Evolutionary conservation across 2,113 vertebrate genomes (phyloP), one percentile per base, ranked within the genome.

Genomic region (Oncorhynchus masou): DNA sequence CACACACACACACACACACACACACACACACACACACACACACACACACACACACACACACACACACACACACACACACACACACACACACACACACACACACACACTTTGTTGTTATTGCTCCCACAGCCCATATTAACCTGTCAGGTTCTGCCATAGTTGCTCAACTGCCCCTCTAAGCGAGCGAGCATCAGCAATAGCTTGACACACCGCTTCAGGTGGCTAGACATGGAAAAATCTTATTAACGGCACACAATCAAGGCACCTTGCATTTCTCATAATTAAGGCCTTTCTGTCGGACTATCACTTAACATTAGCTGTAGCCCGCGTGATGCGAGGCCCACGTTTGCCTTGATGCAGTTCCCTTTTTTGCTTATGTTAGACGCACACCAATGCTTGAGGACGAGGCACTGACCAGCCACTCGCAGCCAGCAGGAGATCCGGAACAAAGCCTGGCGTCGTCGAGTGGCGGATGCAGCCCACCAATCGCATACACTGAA

Each of bases 191-290:
- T 45, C 39, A 11, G 39, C 9, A 45, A 45, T 45, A 19, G 51
- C 51, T 51, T 51, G 49, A 51, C 49, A 71, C 68, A 27, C 49
- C 22, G 29, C 62, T 27, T 45, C 70, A 73, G 71, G 71, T 78
- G 64, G 15, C 70, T 39, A 76, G 51, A 74, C 48, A 72, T 51
- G 16, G 51, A 13, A 24, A 75, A 67, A 60, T 9, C 62, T 76
- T 45, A 84, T 83, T 85, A 81, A 77, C 20, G 39, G 77, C 29
- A 79, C 16, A 20, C 74, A 79, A 72, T 74, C 39, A 84, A 62
- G 51, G 27, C 76, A 25, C 57, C 51, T 49, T n/a, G 66, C 49
- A 71, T 80, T 68, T 59, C 49, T 73, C 71, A 48, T 57, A 73
- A 84, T 76, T 77, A 76, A 49, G 6, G 48, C 51, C 27, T 72